Conservation (phyloP, 2,888 invertebrate genomes). For the Drosophila yooni region DNA sequence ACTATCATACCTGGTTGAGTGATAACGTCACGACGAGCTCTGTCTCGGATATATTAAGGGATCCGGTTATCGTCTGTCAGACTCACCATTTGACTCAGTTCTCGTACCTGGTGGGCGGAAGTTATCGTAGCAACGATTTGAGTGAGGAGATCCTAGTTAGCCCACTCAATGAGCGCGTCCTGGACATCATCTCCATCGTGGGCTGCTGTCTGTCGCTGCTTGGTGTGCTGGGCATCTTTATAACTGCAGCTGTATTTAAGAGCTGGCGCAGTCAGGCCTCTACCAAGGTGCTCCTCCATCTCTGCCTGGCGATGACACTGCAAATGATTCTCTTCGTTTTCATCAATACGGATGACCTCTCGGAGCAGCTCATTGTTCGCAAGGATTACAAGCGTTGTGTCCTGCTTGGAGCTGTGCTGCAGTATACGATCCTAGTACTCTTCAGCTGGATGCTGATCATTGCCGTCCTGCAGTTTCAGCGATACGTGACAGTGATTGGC, state of each 20-base stretch:
- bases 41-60: constrained; percentile 42
- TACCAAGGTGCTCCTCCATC: constrained; percentile 88
- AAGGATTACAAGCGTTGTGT: constrained; percentile 85
- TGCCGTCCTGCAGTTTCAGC: constrained; percentile 88
- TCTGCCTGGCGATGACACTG: constrained; percentile 88
- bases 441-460: constrained; percentile 91
- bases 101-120: constrained; percentile 86
- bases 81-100: constrained; percentile 88
- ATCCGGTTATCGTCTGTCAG: constrained; percentile 85
- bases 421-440: constrained; percentile 89
- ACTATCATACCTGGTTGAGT: constrained; percentile 87
- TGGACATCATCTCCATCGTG: constrained; percentile 87
- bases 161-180: constrained; percentile 84
- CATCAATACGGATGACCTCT: constrained; percentile 69
- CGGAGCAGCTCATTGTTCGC: constrained; percentile 65
- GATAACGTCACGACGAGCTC: constrained; percentile 85
- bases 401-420: constrained; percentile 87
- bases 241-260: constrained; percentile 87
- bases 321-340: constrained; percentile 86
- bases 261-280: constrained; percentile 88
- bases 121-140: constrained; percentile 79
- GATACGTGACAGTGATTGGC: constrained; percentile 89
- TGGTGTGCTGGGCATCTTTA: constrained; percentile 87
- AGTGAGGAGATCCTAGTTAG: constrained; percentile 78
- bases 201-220: constrained; percentile 87